Percentiles rank a stretch among this genome's conserved stretches.
phyloP scores from a whole-genome alignment of 2,888 invertebrate species.

The Lamellibrachia columna region DNA sequence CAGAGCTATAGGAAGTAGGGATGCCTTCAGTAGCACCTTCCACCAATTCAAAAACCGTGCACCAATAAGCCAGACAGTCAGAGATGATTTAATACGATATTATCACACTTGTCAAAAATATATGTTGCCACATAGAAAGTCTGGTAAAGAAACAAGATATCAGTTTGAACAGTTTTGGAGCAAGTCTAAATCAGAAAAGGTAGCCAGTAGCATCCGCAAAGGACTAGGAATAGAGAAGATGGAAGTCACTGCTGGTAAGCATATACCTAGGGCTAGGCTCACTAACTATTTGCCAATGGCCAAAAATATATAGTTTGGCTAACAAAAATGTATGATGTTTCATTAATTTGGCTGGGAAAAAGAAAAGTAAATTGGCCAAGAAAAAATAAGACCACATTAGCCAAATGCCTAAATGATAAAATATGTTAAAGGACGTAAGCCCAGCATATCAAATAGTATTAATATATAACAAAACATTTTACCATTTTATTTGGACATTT shows the following conservation, averaged over 20 bases:
- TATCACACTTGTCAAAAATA: constrained; percentile 19
- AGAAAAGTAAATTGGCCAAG: too few species aligned
- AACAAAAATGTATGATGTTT: too few species aligned
- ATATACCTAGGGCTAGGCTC: neutral
- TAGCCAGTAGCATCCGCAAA: neutral
- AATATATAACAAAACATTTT: too few species aligned
- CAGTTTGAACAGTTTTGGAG: neutral
- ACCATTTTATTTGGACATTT: too few species aligned
- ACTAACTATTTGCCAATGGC: neutral
- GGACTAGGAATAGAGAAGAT: neutral
- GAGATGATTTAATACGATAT: constrained; percentile 20
- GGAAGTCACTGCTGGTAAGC: constrained; percentile 11
- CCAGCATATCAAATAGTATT: too few species aligned
- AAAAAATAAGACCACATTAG: too few species aligned
- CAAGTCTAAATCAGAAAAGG: neutral
- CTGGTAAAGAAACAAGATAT: neutral
- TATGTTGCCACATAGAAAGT: constrained; percentile 9
- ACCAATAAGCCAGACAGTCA: neutral
- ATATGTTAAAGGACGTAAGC: too few species aligned
- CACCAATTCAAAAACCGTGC: neutral
- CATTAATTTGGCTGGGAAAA: too few species aligned
- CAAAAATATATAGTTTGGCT: neutral
- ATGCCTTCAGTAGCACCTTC: constrained; percentile 1
- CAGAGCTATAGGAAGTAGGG: neutral
- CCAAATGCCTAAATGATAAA: too few species aligned